Conservation (phyloP, 1,140 invertebrate genomes). For the Periplaneta americana region DNA sequence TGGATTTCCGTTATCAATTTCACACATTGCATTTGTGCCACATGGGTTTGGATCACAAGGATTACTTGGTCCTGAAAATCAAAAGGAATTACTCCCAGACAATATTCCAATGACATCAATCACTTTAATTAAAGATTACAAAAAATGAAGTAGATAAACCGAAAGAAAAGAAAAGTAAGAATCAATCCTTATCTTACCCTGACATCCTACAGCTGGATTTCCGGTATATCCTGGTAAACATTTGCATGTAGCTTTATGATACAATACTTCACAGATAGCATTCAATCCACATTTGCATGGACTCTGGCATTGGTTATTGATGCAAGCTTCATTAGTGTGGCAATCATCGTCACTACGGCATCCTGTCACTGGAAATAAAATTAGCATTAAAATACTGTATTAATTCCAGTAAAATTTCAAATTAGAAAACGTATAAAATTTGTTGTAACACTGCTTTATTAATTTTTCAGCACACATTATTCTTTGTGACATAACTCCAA, state of each 20-base stretch:
- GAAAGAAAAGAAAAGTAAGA: no score
- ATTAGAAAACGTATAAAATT: no score
- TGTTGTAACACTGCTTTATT: no score
- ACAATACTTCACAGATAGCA: constrained; percentile 68
- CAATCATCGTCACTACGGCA: constrained; percentile 66
- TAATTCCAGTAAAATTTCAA: no score
- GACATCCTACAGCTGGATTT: constrained; percentile 53
- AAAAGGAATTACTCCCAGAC: no score
- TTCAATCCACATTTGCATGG: constrained; percentile 71
- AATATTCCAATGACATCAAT: no score
- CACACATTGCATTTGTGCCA: constrained; percentile 75
- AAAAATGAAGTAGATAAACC: no score
- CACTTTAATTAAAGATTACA: no score
- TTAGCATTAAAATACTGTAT: background rate
- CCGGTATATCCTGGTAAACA: constrained; percentile 70
- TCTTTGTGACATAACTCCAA: no score
- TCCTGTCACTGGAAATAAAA: constrained; percentile 46
- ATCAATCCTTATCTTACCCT: no score
- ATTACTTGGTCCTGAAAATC: constrained; percentile 53
- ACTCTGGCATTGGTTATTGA: constrained; percentile 64
- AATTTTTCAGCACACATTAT: no score
- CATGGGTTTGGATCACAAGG: constrained; percentile 81
- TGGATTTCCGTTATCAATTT: constrained; percentile 77
- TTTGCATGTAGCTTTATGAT: constrained; percentile 68
- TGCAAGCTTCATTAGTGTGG: constrained; percentile 59